These are phyloP conservation scores for Sturmia bella DNA, from an alignment of 2,888 invertebrate genomes.

Conservation along the genomic window DNA sequence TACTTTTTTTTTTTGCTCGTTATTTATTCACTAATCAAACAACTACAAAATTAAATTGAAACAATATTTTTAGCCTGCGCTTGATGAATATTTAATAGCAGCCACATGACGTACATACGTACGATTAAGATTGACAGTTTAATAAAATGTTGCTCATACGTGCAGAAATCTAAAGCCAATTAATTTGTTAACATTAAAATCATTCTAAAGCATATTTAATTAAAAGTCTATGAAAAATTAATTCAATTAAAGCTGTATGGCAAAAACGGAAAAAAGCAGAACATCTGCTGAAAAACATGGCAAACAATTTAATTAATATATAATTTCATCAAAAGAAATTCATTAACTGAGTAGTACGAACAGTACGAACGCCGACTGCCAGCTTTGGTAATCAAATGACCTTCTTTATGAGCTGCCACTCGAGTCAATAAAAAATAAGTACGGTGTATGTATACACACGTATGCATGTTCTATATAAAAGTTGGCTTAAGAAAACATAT, in stretches of 20 bases:
- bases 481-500: conserved; percentile 21
- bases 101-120: conserved; percentile 19
- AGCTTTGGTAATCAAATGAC: conserved; percentile 3
- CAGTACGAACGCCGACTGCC: background rate
- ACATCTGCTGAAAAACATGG: background rate
- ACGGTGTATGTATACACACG: too few relatives aligned
- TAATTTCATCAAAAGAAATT: conserved; percentile 19
- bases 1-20: too few relatives aligned
- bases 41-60: background rate
- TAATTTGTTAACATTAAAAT: conserved; percentile 25
- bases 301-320: conserved; percentile 19
- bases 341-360: background rate
- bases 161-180: background rate
- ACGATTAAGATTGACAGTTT: conserved; percentile 26
- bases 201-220: conserved; percentile 34
- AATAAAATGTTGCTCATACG: conserved; percentile 22
- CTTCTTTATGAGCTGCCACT: background rate
- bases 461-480: background rate
- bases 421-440: background rate
- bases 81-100: conserved; percentile 24
- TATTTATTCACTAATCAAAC: too few relatives aligned
- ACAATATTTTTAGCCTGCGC: background rate
- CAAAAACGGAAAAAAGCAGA: conserved; percentile 9
- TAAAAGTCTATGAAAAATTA: conserved; percentile 21
- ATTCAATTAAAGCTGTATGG: conserved; percentile 16